phyloP scores from a whole-genome alignment of 1,140 invertebrate genomes.

The Meloidogyne exigua region DNA sequence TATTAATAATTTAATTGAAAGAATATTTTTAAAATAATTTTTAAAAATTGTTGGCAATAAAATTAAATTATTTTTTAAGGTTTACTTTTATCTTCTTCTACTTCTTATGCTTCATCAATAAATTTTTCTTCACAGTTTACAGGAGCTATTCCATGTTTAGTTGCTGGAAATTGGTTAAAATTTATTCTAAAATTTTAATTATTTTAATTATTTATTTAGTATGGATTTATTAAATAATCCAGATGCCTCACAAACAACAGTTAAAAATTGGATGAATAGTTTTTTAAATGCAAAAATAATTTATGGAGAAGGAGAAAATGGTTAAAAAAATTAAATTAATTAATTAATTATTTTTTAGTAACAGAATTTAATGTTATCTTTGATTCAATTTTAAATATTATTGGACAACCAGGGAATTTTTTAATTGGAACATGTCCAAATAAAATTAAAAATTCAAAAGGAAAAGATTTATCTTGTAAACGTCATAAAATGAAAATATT shows the following conservation, averaged over 20 bases:
- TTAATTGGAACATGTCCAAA: neutral
- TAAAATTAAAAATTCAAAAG: neutral
- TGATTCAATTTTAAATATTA: neutral
- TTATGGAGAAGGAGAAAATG: neutral
- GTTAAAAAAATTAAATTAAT: neutral
- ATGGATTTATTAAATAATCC: neutral
- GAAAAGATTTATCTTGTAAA: neutral
- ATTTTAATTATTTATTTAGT: neutral
- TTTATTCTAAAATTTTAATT: neutral
- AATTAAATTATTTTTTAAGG: neutral
- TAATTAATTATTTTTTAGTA: neutral
- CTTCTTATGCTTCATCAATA: neutral
- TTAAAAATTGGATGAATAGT: conserved; percentile 2
- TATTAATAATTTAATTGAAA: neutral
- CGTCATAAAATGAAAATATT: neutral
- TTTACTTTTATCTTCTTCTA: neutral
- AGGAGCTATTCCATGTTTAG: neutral
- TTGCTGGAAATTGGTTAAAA: neutral
- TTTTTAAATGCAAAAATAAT: conserved; percentile 2
- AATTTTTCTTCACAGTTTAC: neutral
- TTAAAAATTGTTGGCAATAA: no score
- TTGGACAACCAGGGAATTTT: neutral
- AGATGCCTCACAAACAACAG: neutral
- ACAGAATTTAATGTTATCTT: conserved; percentile 1
- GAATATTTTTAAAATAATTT: neutral